Conservation (phyloP, 2,113 vertebrate genomes). For the Tylochromis polylepis region DNA sequence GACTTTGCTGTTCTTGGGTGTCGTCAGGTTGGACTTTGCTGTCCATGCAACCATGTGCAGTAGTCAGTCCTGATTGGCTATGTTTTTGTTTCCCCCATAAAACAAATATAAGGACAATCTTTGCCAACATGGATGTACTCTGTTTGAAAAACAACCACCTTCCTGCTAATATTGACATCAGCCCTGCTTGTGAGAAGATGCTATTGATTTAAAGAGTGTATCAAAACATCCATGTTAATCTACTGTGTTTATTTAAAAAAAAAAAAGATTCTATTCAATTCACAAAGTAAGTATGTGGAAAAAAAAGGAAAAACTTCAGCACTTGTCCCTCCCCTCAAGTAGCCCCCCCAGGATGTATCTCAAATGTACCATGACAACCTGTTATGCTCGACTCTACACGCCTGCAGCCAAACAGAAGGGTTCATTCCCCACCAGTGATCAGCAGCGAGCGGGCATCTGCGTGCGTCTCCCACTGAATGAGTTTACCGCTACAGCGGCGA, state of each 20-base stretch:
- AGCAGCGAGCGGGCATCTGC: slow-evolving; percentile 34
- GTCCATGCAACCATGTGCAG: neutral
- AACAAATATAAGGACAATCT: neutral
- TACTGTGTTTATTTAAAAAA: neutral
- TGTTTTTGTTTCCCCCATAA: neutral
- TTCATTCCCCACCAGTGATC: slow-evolving; percentile 66
- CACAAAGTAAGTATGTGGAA: neutral
- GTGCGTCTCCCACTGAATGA: slow-evolving; percentile 27
- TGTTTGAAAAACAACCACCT: neutral
- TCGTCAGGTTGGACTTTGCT: neutral
- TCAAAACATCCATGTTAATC: neutral
- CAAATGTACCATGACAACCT: slow-evolving; percentile 71
- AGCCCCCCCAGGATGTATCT: slow-evolving; percentile 36
- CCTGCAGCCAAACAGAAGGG: slow-evolving; percentile 68
- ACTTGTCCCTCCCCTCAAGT: slow-evolving; percentile 2
- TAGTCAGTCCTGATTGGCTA: neutral
- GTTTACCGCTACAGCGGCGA: slow-evolving; percentile 28
- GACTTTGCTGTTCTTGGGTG: neutral
- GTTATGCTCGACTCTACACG: slow-evolving; percentile 50
- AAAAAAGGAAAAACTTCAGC: neutral
- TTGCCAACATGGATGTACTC: neutral
- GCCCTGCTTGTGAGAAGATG: neutral
- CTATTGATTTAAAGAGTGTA: neutral
- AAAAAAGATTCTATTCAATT: neutral
- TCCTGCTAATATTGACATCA: neutral